Evolutionary conservation across 2,888 invertebrate genomes (phyloP).

Genomic region (Perdita meconis): DNA sequence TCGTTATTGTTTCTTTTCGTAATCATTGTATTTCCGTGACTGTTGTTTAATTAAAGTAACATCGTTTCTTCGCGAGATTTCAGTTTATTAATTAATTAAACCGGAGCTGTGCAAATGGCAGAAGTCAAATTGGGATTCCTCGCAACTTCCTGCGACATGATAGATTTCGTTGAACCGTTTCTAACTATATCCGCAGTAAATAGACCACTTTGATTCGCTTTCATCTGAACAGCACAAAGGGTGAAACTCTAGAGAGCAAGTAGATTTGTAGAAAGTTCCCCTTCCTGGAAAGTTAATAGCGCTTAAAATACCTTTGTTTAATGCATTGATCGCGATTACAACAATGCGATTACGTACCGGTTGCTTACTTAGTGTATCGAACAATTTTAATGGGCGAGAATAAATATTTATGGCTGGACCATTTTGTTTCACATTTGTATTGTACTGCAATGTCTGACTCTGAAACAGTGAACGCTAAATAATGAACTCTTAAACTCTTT

Average conservation of each 20-base stretch:
- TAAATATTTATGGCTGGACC: no score
- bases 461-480: no score
- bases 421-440: no score
- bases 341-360: neutral
- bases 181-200: neutral
- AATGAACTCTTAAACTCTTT: no score
- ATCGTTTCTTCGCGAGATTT: no score
- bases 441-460: no score
- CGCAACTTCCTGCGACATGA: constrained; percentile 4
- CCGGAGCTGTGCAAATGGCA: no score
- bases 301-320: neutral
- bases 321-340: neutral
- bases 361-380: neutral
- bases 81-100: no score
- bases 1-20: no score
- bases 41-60: no score
- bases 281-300: constrained; percentile 14
- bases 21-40: no score
- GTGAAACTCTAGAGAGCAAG: neutral
- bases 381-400: no score
- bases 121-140: neutral
- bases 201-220: constrained; percentile 18
- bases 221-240: neutral
- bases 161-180: neutral
- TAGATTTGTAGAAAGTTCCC: constrained; percentile 16